Evolutionary conservation across 2,113 vertebrate genomes (phyloP), one percentile per base, ranked within the genome.

Genomic region (Coregonus clupeaformis): DNA sequence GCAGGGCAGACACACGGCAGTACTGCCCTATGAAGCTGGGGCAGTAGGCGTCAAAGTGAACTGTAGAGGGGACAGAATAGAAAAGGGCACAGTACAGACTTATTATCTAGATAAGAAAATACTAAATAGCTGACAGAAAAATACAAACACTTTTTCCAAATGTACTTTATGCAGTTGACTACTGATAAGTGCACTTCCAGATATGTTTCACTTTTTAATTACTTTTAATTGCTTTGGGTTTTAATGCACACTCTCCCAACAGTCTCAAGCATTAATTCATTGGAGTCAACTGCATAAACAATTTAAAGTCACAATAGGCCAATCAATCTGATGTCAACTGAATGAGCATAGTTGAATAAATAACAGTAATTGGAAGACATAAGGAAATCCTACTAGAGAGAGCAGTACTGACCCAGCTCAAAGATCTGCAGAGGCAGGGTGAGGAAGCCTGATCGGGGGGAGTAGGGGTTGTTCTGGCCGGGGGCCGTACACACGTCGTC

Each of bases 401-500:
- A 52, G 12, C 16, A 3, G 11, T 57, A 79, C 94, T 91, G 75
- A 97, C 96, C 95, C 62, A 97, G 90, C 85, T 97, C 96, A 0
- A 97, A 97, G 86, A 96, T 95, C 90, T 97, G 96, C 78, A 97
- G 92, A 0, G 96, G 96, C 59, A 97, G 90, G 0, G 93, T 96
- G 82, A 96, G 94, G 82, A 96, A 95, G 75, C 95, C 95, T 0
- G 94, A 95, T 49, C 84, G 89, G 27, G 94, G 96, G 0, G 94
- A 94, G 69, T 95, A 94, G 2, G 94, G 94, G 75, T 93, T 94
- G 76, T 95, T 96, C 91, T 97, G 96, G 49, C 96, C 96, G 0
- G 96, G 96, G 32, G 94, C 94, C 0, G 94, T 95, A 85, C 96
- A 97, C 74, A 97, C 95, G 0, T 96, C 95, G 0, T 97, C 96